Evolutionary conservation across 2,113 vertebrate genomes (phyloP), one percentile per base, ranked within the genome.

Genomic region (Cyphomyrus discorhynchus): DNA sequence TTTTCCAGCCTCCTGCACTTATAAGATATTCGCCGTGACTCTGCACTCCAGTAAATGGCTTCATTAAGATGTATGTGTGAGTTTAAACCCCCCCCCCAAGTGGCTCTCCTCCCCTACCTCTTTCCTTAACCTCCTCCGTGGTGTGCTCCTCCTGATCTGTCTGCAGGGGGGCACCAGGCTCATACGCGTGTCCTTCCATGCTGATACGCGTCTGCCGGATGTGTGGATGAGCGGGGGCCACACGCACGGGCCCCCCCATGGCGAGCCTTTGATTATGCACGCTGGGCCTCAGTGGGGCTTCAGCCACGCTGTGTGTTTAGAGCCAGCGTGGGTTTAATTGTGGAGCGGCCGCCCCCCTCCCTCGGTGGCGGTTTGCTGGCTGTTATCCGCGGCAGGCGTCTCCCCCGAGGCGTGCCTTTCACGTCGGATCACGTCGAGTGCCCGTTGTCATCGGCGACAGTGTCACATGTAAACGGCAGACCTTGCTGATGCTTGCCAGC

Each of bases 301-400:
- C 82, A 24, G 9, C 77, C 93, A 92, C 89, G 91, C 93, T 93
- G 94, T 92, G 94, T 91, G 92, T 89, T 92, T 92, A 91, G 93
- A 93, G 92, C 95, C 93, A 95, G 94, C 94, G 94, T 93, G 93
- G 93, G 93, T 95, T 93, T 93, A 94, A 95, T 93, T 94, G 95
- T 92, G 85, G 50, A 9, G 89, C 90, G 86, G 91, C 91, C 35
- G 52, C 35, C 88, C 52, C 52, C 80, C 77, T 46, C 52, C 86
- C 52, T 2, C 42, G 17, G 52, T 45, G 86, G 52, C 86, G 21
- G 86, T 39, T 87, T 50, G 52, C 35, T 17, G 31, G 35, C 15
- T 17, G 39, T 21, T 9, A 31, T 45, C 39, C 17, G 4, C 52
- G 27, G 15, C 52, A 45, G 86, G 53, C 52, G 31, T 62, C 35